Conservation (phyloP, 1,140 invertebrate species). For the Ostrea denselamellosa region DNA sequence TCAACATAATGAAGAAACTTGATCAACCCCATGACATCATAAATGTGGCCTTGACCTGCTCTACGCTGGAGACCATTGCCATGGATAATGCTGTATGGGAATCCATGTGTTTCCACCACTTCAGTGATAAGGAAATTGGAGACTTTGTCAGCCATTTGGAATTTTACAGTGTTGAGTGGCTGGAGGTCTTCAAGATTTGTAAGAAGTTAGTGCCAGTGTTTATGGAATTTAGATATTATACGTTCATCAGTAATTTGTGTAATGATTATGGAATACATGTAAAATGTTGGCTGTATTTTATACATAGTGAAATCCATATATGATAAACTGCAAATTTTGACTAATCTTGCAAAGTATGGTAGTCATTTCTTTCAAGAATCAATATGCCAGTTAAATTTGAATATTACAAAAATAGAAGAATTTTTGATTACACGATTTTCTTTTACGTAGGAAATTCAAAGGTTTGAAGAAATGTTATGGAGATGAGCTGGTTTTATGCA, state of each 20-base stretch:
- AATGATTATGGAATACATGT: no score
- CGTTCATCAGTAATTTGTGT: no score
- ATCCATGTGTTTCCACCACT: conserved; percentile 41
- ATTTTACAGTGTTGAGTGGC: conserved; percentile 23
- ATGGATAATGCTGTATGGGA: conserved; percentile 30
- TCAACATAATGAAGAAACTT: conserved; percentile 26
- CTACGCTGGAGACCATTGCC: conserved; percentile 7
- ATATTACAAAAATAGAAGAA: no score
- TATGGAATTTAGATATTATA: background rate
- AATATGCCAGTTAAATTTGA: no score
- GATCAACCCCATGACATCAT: conserved; percentile 18
- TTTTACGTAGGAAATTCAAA: background rate
- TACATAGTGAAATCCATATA: background rate
- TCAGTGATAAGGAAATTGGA: conserved; percentile 28
- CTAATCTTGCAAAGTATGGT: no score
- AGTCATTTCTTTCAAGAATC: no score
- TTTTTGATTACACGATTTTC: background rate
- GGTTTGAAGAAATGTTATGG: background rate
- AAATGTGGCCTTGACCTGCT: conserved; percentile 37
- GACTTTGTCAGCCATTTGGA: conserved; percentile 13
- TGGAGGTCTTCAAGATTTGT: conserved; percentile 40
- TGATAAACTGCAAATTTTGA: no score
- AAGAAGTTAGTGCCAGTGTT: conserved; percentile 1
- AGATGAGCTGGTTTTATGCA: background rate
- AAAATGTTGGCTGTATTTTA: background rate